phyloP scores from a whole-genome alignment of 2,113 vertebrate genomes.

The Phasianus colchicus region DNA sequence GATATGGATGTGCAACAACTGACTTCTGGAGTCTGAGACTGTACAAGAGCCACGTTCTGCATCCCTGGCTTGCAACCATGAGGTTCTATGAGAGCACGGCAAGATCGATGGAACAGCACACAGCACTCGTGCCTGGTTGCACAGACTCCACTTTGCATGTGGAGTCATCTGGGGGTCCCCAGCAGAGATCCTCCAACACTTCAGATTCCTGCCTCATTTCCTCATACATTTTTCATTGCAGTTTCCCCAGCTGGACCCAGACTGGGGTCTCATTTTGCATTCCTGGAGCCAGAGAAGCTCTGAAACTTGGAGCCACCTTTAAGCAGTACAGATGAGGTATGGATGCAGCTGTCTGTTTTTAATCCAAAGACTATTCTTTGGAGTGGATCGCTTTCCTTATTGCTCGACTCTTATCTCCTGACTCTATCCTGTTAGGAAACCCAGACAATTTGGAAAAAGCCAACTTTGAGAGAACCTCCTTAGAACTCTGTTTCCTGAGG shows the following conservation, averaged over 20 bases:
- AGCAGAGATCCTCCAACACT: not conserved
- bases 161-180: not conserved
- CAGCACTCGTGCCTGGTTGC: no score
- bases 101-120: fast-evolving
- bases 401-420: not conserved
- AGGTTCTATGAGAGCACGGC: not conserved
- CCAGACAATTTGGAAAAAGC: not conserved
- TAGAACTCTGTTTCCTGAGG: not conserved
- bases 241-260: not conserved
- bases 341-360: not conserved
- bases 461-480: not conserved
- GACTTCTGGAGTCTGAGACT: not conserved
- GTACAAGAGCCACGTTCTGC: not conserved
- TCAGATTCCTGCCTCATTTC: not conserved
- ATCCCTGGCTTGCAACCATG: fast-evolving
- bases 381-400: not conserved
- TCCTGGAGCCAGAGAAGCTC: not conserved
- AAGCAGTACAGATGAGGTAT: not conserved
- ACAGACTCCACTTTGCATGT: not conserved
- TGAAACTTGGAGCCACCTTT: not conserved
- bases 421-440: conserved; percentile 4
- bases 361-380: not conserved
- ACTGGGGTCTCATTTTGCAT: not conserved
- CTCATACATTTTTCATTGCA: not conserved
- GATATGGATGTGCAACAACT: not conserved